Evolutionary conservation across 2,888 invertebrate species (phyloP).

Genomic region (Mimas tiliae): DNA sequence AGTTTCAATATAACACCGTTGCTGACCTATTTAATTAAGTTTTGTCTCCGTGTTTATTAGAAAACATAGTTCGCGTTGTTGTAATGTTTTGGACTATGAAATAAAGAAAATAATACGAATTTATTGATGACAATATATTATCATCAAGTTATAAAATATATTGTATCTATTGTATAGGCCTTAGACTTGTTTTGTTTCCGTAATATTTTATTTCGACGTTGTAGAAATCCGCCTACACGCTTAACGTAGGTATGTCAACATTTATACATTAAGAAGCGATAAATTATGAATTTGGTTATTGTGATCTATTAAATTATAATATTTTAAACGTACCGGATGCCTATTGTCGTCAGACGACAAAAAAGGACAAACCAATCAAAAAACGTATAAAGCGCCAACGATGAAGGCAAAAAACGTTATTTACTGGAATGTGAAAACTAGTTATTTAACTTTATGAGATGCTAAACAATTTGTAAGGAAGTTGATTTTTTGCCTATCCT

Average conservation of each 20-base stretch:
- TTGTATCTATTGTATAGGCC: slow-evolving; percentile 27
- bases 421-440: slow-evolving; percentile 8
- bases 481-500: neutral
- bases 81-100: neutral
- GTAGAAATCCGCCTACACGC: slow-evolving; percentile 39
- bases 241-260: slow-evolving; percentile 28
- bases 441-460: neutral
- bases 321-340: slow-evolving; percentile 20
- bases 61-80: neutral
- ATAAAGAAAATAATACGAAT: neutral
- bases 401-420: neutral
- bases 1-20: neutral
- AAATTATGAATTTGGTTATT: slow-evolving; percentile 16
- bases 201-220: slow-evolving; percentile 33
- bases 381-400: neutral
- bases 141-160: slow-evolving; percentile 32
- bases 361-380: slow-evolving; percentile 20
- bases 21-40: neutral
- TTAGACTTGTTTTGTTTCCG: slow-evolving; percentile 35
- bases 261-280: slow-evolving; percentile 26
- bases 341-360: slow-evolving; percentile 12
- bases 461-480: neutral
- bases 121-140: slow-evolving; percentile 31
- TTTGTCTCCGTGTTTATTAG: neutral
- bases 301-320: slow-evolving; percentile 18